Conservation (phyloP, 2,113 vertebrate genomes). For the Coracopsis vasa region DNA sequence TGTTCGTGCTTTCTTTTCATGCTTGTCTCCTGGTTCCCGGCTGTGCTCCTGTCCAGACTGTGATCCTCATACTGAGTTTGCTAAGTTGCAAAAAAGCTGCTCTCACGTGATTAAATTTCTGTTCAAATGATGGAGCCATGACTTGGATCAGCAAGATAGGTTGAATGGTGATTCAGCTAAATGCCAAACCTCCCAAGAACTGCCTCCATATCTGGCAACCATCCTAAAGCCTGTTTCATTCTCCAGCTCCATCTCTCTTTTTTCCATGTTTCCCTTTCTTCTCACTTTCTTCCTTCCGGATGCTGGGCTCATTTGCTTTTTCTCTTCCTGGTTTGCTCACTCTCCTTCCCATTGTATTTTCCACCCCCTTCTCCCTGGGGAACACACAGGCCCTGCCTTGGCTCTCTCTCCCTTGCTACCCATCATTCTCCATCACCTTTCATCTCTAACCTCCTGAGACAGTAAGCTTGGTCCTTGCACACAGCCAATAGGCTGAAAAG, state of each 20-base stretch:
- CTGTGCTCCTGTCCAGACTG: not conserved
- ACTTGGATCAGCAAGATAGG: not conserved
- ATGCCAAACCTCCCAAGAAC: not conserved
- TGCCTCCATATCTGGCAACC: not conserved
- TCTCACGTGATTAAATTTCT: not conserved
- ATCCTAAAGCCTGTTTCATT: not conserved
- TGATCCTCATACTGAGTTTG: not conserved
- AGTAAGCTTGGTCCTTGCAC: accelerated
- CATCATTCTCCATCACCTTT: not conserved
- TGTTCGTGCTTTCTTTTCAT: accelerated
- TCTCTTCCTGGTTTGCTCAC: not conserved
- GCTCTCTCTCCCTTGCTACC: not conserved
- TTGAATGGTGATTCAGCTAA: accelerated
- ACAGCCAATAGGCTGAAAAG: not conserved
- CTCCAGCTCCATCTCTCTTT: not conserved
- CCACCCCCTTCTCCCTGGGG: not conserved
- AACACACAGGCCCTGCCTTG: accelerated
- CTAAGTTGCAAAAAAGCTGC: not conserved
- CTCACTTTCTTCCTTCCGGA: not conserved
- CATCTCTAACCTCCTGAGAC: not conserved
- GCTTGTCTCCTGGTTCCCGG: not conserved
- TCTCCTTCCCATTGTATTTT: not conserved
- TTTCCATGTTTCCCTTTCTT: not conserved
- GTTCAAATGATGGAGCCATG: not conserved
- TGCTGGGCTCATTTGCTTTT: not conserved